Base-by-base conservation (phyloP, 2,888 invertebrate genomes). In the Netelia fuscicornis region DNA sequence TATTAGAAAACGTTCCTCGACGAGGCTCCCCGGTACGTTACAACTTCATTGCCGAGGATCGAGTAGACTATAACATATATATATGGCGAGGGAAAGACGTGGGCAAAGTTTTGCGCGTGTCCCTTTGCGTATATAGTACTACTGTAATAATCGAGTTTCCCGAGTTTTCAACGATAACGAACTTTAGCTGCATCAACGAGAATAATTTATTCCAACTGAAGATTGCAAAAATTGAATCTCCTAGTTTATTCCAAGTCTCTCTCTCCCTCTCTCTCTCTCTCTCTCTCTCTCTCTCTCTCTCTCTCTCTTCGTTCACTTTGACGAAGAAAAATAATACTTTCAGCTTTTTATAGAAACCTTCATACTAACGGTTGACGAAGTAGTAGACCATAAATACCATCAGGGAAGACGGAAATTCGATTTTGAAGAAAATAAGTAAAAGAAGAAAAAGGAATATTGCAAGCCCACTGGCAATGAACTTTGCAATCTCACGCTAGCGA, bases 201-300 rank as follows among this genome's bases (percentile, higher is more conserved):
- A 78, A 78, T 78, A 78, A 78, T 64, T 78, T 78, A 78, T 68
- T 70, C 60, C 30, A 11, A 13, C 44, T 25, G 58, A 68, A 68
- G 77, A 67, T 77, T 6, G 48, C 52, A 70, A 62, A 52, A 78
- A 78, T 78, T 78, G 54, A 70, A 78, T 78, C 23, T 78, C 25
- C 23, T 37, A 78, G 77, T 48, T 77, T 68, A 68, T 68, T 68
- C 25, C 44, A 10, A 42, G 67, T 44, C 25, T 23, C 20, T 13
- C 37, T 42, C 20, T 11, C 54, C 37, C 48, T 30, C 11, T 44
- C 6, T 13, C 48, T 3, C 23, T 9, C n/a, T 3, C 6, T 17
- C 42, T n/a, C 37, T 42, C 20, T 11, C 37, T 42, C 20, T 11
- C 54, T 54, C 48, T 30, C 11, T 44, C 6, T 13, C 48, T 3